Base-by-base conservation (phyloP, 2,797 vertebrate species). In the Takifugu rubripes region DNA sequence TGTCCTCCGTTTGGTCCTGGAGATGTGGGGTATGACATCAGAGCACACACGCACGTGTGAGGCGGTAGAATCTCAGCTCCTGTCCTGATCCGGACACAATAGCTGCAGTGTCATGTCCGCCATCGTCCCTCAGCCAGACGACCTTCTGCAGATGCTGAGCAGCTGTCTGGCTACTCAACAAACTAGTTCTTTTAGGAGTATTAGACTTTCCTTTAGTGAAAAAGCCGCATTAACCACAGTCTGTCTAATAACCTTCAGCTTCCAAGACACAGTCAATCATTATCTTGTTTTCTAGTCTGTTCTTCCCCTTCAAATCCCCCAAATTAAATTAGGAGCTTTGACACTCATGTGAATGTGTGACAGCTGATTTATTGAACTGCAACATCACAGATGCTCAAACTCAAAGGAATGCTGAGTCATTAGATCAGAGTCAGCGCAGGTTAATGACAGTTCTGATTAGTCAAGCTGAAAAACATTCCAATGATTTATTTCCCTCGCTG, bases 91-190 rank as follows among this genome's bases (percentile, higher is more conserved):
- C 33, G 15, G 16, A 51, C 52, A 56, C 25, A 61, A 36, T 26
- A 88, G 90, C 74, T 71, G 73, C 75, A 61, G 78, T 21, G 40
- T 71, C 27, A 68, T 63, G 11, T 64, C 56, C 70, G 27, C 52
- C 57, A 24, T 14, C 5, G 56, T 60, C 44, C 52, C 45, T 47
- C 49, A 69, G n/a, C 40, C 51, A 73, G 61, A 59, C 66, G 77
- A 11, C 11, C 54, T 52, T 56, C 63, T 60, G 70, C 71, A 74
- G 64, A 72, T 61, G 66, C 54, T 53, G 17, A 59, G 31, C 52
- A 59, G 56, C 56, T 17, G 57, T 66, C 66, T 61, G 36, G 52
- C 47, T 59, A 46, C 62, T 71, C 77, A 73, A 78, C 66, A 81
- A 81, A 76, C 61, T 49, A 48, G 67, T 58, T 78, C 17, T 60